Percentiles rank a stretch among this genome's conserved stretches.
phyloP scores from a whole-genome alignment of 2,888 invertebrate genomes.

The Chymomyza amoena region DNA sequence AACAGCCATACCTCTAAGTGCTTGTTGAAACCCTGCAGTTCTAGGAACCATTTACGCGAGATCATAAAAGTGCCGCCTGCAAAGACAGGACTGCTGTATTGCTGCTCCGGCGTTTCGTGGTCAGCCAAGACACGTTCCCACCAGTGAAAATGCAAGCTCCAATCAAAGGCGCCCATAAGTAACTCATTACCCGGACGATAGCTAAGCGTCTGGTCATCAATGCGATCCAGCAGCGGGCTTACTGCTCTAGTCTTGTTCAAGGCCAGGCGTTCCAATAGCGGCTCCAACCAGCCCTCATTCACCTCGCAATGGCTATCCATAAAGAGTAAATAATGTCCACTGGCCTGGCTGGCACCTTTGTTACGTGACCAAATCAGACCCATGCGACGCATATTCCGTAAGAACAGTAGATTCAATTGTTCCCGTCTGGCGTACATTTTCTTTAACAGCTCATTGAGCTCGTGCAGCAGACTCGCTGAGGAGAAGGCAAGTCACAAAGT shows the following conservation, averaged over 20 bases:
- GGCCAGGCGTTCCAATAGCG: conserved; percentile 75
- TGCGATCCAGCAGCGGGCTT: conserved; percentile 79
- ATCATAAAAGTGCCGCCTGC: conserved; percentile 78
- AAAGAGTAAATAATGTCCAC: conserved; percentile 77
- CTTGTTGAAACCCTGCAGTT: conserved; percentile 77
- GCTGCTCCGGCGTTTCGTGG: conserved; percentile 29
- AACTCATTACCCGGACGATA: conserved; percentile 74
- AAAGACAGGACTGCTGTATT: conserved; percentile 74
- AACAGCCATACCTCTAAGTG: conserved; percentile 69
- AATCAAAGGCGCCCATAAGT: conserved; percentile 80
- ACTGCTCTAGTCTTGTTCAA: conserved; percentile 60
- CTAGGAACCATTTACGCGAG: conserved; percentile 76
- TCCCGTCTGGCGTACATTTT: not conserved
- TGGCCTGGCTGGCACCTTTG: conserved; percentile 72
- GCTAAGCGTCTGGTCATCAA: conserved; percentile 77
- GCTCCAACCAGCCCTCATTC: conserved; percentile 78
- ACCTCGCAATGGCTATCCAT: conserved; percentile 79
- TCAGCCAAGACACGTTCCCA: conserved; percentile 57
- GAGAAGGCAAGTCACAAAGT: not conserved
- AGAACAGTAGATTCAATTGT: conserved; percentile 21
- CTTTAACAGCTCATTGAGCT: conserved; percentile 26
- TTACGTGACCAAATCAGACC: conserved; percentile 79
- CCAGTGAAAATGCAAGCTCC: conserved; percentile 80
- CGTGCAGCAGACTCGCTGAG: conserved; percentile 39
- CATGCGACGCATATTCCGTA: conserved; percentile 64